Conservation (phyloP, 2,113 vertebrate species). For the Nesogale talazaci region DNA sequence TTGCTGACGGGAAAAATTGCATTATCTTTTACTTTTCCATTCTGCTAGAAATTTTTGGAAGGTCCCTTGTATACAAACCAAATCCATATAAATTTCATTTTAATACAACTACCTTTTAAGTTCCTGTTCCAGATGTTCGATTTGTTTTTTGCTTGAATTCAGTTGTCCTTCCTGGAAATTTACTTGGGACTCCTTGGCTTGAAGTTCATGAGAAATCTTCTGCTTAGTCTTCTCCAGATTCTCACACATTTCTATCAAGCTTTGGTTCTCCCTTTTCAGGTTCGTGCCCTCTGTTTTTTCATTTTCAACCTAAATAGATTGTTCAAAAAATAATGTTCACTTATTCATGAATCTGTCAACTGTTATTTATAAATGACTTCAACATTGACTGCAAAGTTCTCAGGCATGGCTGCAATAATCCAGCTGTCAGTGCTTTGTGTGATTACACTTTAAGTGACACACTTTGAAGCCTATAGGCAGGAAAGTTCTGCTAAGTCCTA, state of each 20-base stretch:
- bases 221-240: constrained; percentile 92
- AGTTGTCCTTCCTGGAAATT: constrained; percentile 94
- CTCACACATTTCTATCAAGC: constrained; percentile 93
- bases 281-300: constrained; percentile 90
- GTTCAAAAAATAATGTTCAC: not conserved
- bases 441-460: not conserved
- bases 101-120: constrained; percentile 89
- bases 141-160: constrained; percentile 90
- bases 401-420: not conserved
- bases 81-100: not conserved
- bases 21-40: too few species aligned
- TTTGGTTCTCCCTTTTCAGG: constrained; percentile 94
- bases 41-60: too few species aligned
- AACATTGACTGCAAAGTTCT: not conserved
- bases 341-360: not conserved
- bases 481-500: not conserved
- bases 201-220: constrained; percentile 91
- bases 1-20: too few species aligned
- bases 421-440: too few species aligned
- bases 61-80: not conserved
- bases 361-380: not conserved
- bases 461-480: not conserved
- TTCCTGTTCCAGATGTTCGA: constrained; percentile 93
- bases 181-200: constrained; percentile 93
- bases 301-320: constrained; percentile 89